phyloP scores from a whole-genome alignment of 2,797 vertebrate species.

The Vireo griseus region DNA sequence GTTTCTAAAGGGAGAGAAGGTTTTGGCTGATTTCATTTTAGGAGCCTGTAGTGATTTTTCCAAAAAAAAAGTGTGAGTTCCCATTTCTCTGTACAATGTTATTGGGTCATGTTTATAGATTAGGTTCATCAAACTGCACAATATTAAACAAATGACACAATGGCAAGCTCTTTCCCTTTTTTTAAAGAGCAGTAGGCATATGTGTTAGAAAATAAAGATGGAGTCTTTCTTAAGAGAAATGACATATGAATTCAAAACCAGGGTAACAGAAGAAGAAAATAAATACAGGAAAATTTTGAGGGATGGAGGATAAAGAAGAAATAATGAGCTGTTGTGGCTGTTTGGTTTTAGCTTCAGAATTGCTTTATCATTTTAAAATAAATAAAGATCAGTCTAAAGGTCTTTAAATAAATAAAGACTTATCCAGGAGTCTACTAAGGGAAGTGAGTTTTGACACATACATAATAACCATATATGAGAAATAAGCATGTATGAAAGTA shows the following conservation, averaged over 20 bases:
- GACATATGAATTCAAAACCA: not conserved
- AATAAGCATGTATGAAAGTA: not conserved
- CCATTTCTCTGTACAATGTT: not conserved
- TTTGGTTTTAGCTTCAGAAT: not conserved
- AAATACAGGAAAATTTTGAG: not conserved
- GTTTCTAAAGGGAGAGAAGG: not conserved
- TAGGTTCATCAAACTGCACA: not conserved
- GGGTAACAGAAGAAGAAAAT: not conserved
- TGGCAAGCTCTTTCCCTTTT: not conserved
- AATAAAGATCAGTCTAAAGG: not conserved
- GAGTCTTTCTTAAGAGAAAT: not conserved
- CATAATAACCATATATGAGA: not conserved
- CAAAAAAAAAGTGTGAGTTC: not conserved
- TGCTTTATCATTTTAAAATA: not conserved
- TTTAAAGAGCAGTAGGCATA: not conserved
- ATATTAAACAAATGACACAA: not conserved
- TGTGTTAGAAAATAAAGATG: not conserved
- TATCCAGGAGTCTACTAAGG: not conserved
- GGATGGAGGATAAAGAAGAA: not conserved
- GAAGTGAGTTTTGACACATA: slow-evolving; percentile 1
- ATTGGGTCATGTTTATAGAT: not conserved
- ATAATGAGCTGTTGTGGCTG: not conserved
- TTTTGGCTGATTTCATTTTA: not conserved
- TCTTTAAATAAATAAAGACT: not conserved
- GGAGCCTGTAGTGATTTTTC: not conserved